phyloP scores from a whole-genome alignment of 2,797 vertebrate genomes.

The Hypotaenidia okinawae region DNA sequence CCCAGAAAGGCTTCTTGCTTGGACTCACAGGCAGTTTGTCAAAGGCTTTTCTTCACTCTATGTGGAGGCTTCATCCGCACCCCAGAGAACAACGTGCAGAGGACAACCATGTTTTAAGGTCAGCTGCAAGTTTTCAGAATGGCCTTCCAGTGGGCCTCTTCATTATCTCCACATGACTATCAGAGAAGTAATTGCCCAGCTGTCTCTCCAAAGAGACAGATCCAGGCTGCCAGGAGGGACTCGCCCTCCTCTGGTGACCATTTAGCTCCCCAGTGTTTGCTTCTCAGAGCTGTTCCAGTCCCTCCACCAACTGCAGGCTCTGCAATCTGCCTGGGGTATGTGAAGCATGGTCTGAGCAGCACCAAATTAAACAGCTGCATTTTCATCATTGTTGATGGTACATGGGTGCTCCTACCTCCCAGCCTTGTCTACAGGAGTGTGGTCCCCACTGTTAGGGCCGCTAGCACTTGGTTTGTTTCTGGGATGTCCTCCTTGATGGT shows the following conservation, averaged over 20 bases:
- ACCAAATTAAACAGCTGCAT: background rate
- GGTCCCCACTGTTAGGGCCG: background rate
- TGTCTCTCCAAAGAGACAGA: background rate
- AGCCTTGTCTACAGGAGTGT: background rate
- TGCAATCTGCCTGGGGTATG: background rate
- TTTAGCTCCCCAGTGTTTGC: background rate
- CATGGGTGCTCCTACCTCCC: background rate
- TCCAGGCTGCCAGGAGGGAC: background rate
- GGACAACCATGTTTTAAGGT: background rate
- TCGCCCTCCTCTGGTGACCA: background rate
- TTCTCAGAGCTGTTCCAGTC: background rate
- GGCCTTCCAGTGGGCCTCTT: background rate
- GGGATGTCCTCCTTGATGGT: background rate
- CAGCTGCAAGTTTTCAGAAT: background rate
- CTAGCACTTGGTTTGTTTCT: background rate
- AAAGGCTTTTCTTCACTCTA: background rate
- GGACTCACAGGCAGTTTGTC: background rate
- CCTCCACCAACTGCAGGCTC: background rate
- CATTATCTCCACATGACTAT: background rate
- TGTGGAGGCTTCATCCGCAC: background rate
- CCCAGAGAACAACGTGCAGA: background rate
- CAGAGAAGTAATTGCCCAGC: background rate
- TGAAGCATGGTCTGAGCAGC: accelerated
- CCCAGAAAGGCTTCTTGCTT: background rate
- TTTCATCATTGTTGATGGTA: background rate